Percentiles rank a stretch among this genome's conserved stretches.
phyloP scores from a whole-genome alignment of 2,888 invertebrate species.

The Teinopalpus imperialis region DNA sequence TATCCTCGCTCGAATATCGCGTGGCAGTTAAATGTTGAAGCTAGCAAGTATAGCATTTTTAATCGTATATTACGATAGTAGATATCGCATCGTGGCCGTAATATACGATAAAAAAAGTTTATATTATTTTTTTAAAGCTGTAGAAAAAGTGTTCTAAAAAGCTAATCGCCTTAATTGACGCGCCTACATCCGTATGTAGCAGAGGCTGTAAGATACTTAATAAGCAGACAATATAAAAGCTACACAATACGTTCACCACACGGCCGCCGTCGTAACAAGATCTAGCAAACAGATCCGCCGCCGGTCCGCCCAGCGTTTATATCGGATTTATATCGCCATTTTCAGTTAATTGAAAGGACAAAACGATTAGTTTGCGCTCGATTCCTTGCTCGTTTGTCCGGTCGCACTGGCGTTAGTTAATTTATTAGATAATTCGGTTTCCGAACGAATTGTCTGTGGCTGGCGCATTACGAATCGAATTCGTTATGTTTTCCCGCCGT shows the following conservation, averaged over 20 bases:
- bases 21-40: too few relatives aligned
- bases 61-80: too few relatives aligned
- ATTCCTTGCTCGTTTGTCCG: conserved; percentile 54
- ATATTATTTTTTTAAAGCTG: too few relatives aligned
- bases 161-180: too few relatives aligned
- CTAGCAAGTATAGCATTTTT: too few relatives aligned
- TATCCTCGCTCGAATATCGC: too few relatives aligned
- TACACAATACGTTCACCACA: conserved; percentile 1
- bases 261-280: conserved; percentile 17
- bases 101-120: too few relatives aligned
- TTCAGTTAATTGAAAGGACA: conserved; percentile 61
- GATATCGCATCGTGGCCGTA: too few relatives aligned
- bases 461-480: background rate
- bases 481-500: background rate
- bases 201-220: too few relatives aligned
- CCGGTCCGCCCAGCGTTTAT: conserved; percentile 32
- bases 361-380: conserved; percentile 53
- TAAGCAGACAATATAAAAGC: conserved; percentile 6
- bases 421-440: conserved; percentile 68
- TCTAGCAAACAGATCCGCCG: conserved; percentile 11
- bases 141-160: too few relatives aligned
- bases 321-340: conserved; percentile 53
- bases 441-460: conserved; percentile 37
- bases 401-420: conserved; percentile 46
- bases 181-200: too few relatives aligned